Evolutionary conservation across 64 coral and sea anemone genomes (phyloP), one percentile per base, ranked within the genome.

Genomic region (Actinia tenebrosa): DNA sequence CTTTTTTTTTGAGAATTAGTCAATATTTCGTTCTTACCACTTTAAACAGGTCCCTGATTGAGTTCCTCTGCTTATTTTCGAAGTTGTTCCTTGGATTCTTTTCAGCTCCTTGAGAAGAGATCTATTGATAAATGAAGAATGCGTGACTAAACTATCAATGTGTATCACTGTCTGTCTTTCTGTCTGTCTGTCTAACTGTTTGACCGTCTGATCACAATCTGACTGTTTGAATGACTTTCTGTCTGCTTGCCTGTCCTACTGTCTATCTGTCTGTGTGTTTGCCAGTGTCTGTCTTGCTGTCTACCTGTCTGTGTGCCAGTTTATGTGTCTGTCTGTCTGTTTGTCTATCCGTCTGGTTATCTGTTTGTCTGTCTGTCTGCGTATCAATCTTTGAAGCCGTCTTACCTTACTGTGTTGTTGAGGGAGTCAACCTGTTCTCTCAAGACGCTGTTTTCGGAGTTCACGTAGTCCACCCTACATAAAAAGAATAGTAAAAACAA

Each of bases 361-460:
- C 56, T 58, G 56, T 58, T 11, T 58, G 56, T 58, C 56, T 58
- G 56, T 10, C 10, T 58, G 56, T 58, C 63, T 66, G 63, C 63
- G 2, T 7, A n/a, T 66, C 18, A 22, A n/a, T 5, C 22, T 66
- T 66, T 50, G 47, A 23, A 66, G 22, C 17, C 22, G 7, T 15
- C 69, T 78, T 85, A 91, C 89, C 89, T 91, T 13, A 91, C 89
- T 2, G 89, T 91, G 23, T 83, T 52, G 60, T 91, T 84, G 2
- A 91, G 84, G 11, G 83, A 91, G 17, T 85, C 82, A 4, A 91
- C 89, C 77, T 91, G 84, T 55, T 91, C 83, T 61, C 75, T 53
- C 44, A 91, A 72, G 54, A 91, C 80, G 56, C 37, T 80, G 69
- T 91, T 91, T 60, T 91, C 83, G 5, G 89, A 86, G 37, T 85